Percentiles rank a stretch among this genome's conserved stretches.
Conservation (phyloP, 2,797 vertebrate genomes). For the Arnoldichthys spilopterus region DNA sequence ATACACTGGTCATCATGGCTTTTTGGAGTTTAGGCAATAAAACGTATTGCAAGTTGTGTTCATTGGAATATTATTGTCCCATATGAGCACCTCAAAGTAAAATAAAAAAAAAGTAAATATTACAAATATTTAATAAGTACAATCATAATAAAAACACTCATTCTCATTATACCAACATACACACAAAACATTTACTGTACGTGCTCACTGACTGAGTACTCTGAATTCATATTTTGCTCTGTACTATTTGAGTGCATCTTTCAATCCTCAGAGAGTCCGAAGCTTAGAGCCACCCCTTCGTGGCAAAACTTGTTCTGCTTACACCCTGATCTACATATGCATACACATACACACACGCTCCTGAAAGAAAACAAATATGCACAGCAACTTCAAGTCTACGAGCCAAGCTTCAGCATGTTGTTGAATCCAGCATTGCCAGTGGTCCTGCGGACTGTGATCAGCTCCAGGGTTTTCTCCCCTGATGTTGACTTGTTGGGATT, state of each 20-base stretch:
- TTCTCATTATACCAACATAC: constrained; percentile 6
- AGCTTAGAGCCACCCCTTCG: constrained; percentile 54
- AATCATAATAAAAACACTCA: constrained; percentile 55
- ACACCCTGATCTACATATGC: constrained; percentile 23
- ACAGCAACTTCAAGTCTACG: constrained; percentile 40
- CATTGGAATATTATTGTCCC: constrained; percentile 54
- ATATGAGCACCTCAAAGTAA: constrained; percentile 70
- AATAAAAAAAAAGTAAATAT: constrained; percentile 45
- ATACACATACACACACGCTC: constrained; percentile 23
- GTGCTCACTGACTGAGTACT: not conserved
- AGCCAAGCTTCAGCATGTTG: constrained; percentile 18
- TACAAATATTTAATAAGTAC: constrained; percentile 54
- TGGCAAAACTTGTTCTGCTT: constrained; percentile 57
- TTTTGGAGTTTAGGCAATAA: constrained; percentile 46
- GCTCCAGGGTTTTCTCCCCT: constrained; percentile 17
- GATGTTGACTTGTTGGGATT: constrained; percentile 37
- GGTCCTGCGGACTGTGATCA: constrained; percentile 28
- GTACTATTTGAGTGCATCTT: not conserved
- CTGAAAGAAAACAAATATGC: constrained; percentile 16
- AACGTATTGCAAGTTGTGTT: constrained; percentile 46
- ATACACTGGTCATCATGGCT: constrained; percentile 48
- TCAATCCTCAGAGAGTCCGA: not conserved
- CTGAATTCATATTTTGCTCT: not conserved
- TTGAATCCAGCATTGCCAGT: constrained; percentile 38
- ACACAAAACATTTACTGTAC: constrained; percentile 14